phyloP scores from a whole-genome alignment of 2,888 invertebrate genomes.

The Lacanobia oleracea region DNA sequence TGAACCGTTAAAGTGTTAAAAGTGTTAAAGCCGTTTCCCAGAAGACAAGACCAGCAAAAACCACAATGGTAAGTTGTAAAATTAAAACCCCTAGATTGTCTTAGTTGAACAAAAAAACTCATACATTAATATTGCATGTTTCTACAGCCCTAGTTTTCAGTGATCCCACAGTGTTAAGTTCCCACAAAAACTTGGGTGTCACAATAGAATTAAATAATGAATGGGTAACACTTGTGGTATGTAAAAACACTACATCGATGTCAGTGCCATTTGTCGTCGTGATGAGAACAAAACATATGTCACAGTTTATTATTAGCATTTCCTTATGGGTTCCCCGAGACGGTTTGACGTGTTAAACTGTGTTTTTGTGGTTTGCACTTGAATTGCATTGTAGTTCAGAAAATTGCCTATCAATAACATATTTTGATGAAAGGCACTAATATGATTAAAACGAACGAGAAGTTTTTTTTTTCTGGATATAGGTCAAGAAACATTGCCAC shows the following conservation, averaged over 20 bases:
- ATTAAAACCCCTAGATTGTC: neutral
- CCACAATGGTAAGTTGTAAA: neutral
- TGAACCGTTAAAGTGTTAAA: no score
- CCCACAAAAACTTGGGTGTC: neutral
- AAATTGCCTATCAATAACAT: neutral
- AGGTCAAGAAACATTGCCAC: conserved; percentile 14
- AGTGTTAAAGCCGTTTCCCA: no score
- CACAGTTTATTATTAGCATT: conserved; percentile 35
- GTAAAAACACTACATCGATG: neutral
- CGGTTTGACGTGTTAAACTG: no score
- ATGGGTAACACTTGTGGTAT: neutral
- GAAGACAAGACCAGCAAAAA: no score
- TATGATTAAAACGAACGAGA: no score
- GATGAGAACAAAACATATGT: conserved; percentile 19
- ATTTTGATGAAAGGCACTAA: neutral
- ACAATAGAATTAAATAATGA: neutral
- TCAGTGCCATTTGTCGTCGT: conserved; percentile 4
- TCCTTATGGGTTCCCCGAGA: conserved; percentile 5
- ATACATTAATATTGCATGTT: neutral
- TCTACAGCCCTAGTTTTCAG: no score
- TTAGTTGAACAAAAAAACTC: neutral
- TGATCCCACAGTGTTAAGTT: neutral
- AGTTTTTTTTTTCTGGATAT: no score
- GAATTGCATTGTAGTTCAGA: neutral
- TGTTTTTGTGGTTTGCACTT: neutral